Percentiles rank a stretch among this genome's conserved stretches.
phyloP scores from a whole-genome alignment of 2,888 invertebrate genomes.

The Sialis fuliginosa region DNA sequence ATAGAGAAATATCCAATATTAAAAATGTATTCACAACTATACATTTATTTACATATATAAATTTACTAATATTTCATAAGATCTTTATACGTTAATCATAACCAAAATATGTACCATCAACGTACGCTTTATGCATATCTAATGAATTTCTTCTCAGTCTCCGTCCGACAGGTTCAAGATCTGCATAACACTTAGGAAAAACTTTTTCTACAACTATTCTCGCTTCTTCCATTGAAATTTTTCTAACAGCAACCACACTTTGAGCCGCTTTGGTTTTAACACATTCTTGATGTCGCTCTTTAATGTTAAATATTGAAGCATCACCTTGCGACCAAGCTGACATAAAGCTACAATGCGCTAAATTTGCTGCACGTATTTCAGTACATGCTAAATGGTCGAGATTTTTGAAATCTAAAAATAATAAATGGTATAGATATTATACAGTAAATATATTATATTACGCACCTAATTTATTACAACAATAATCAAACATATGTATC shows the following conservation, averaged over 20 bases:
- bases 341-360: constrained; percentile 79
- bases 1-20: too few species aligned
- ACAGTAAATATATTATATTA: too few species aligned
- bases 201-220: constrained; percentile 65
- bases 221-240: constrained; percentile 54
- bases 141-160: constrained; percentile 54
- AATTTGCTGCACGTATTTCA: constrained; percentile 85
- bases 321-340: constrained; percentile 65
- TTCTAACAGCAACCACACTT: constrained; percentile 67
- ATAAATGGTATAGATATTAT: too few species aligned
- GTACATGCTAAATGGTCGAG: constrained; percentile 88
- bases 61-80: neutral
- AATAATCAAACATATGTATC: constrained; percentile 93
- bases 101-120: constrained; percentile 62
- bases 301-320: constrained; percentile 52
- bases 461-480: constrained; percentile 51
- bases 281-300: constrained; percentile 68
- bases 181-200: constrained; percentile 78
- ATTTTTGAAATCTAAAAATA: constrained; percentile 53
- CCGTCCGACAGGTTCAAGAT: constrained; percentile 81
- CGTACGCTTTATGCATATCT: constrained; percentile 58
- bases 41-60: too few species aligned
- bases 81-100: constrained; percentile 32
- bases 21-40: too few species aligned
- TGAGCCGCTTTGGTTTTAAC: constrained; percentile 75